Evolutionary conservation across 2,888 invertebrate species (phyloP), one percentile per base, ranked within the genome.

Genomic region (Gonocerus acuteangulatus): DNA sequence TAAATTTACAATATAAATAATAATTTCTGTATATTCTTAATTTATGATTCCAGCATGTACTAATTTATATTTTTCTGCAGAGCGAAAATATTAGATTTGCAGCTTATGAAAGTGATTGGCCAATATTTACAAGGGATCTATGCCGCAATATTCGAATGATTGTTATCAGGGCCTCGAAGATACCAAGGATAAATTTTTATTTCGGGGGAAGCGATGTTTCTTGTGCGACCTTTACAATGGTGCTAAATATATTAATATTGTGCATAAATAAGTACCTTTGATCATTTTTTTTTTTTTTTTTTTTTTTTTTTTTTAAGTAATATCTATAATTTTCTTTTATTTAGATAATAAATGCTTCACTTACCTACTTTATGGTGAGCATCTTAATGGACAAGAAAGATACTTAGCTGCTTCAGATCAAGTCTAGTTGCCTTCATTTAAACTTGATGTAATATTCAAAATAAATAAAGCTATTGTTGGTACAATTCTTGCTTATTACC

Each of bases 321-420:
- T n/a, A n/a, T n/a, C n/a, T n/a, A n/a, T n/a, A 27, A 27, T 27
- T 27, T 6, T 6, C n/a, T 36, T 4, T 34, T 13, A 19, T 51
- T 51, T 32, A 51, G 51, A 51, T 51, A 9, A 19, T 51, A 18
- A 51, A 51, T 51, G 51, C 51, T 16, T 51, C 51, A 9, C 15
- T 51, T 11, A 51, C 51, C 9, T 51, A 51, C n/a, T 51, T 51
- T 19, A 34, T 23, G 32, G 19, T 51, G 7, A 51, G 34, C 36
- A 13, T 51, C 32, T 34, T 51, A 19, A n/a, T 51, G 51, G 51
- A 32, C 2, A 27, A 51, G 9, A 32, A 51, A 51, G 19, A 51
- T 27, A 27, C 9, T 27, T 9, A 27, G n/a, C n/a, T n/a, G n/a
- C n/a, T n/a, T n/a, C n/a, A n/a, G n/a, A 27, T 27, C 27, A 27